Base-by-base conservation (phyloP, 1,140 invertebrate species). In the Melipona quadrifasciata region DNA sequence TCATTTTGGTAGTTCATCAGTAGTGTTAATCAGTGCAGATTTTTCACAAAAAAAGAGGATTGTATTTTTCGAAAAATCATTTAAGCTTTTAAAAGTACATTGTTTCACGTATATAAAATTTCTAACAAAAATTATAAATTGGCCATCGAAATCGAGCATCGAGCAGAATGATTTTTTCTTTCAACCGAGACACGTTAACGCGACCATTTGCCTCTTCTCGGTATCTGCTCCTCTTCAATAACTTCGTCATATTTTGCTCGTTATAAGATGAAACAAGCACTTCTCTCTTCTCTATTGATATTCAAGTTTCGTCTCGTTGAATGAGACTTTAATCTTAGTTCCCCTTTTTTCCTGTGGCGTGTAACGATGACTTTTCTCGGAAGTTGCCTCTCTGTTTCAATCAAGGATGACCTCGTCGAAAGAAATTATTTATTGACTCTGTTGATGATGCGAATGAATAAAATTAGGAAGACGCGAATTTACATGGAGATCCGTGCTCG, bases 401-500 rank as follows among this genome's bases (percentile, higher is more conserved):
- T 73, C 8, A 57, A 47, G 14, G 2, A 57, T 64, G 27, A 34
- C 5, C 31, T 24, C 47, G 10, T 67, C 67, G 19, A 34, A 51
- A 72, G n/a, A 51, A 27, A 53, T 75, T 39, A 75, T 58, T 58
- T 16, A 34, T 75, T 8, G 21, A 51, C 12, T 61, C 3, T 61
- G 16, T 12, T 24, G 27, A 21, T 14, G 58, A 76, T 51, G n/a
- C 39, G 34, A 55, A 47, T 55, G 58, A 79, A 79, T 70, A 55
- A 58, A n/a, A 21, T 27, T 14, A 51, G 27, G 58, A n/a, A 78
- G 55, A n/a, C 5, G 16, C 19, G 47, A 47, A 83, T 78, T 83
- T 78, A 78, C 82, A 78, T n/a, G 39, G 67, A 70, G 67, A 83
- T 78, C 58, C 57, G 74, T 67, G 68, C 24, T n/a, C 70, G 39